Conservation (phyloP, 2,113 vertebrate species). For the Dermatemys mawii region DNA sequence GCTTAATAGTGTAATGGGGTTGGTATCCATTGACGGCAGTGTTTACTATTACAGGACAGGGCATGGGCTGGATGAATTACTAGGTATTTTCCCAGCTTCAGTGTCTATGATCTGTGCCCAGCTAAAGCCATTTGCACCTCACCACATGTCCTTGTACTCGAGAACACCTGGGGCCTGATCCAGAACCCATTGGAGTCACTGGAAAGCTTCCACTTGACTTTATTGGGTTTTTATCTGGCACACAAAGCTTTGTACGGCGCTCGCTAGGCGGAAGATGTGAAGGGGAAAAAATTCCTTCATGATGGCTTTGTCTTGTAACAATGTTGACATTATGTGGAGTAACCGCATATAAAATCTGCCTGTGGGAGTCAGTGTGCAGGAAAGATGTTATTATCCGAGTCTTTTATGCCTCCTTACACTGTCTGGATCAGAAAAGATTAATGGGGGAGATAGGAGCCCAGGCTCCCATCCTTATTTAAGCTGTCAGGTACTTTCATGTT, state of each 20-base stretch:
- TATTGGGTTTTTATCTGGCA: rapidly evolving
- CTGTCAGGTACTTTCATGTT: conserved; percentile 62
- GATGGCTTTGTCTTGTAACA: conserved; percentile 68
- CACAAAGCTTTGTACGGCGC: rapidly evolving
- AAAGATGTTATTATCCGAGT: conserved; percentile 54
- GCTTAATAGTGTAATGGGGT: not conserved
- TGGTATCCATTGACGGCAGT: not conserved
- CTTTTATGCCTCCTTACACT: conserved; percentile 67
- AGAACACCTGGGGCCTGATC: not conserved
- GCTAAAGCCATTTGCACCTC: not conserved
- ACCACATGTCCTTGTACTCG: rapidly evolving
- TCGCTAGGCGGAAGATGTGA: not conserved
- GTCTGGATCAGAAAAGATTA: conserved; percentile 70
- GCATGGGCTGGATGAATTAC: not conserved
- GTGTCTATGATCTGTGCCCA: not conserved
- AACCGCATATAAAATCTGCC: conserved; percentile 70
- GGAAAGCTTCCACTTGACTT: not conserved
- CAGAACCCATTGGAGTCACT: not conserved
- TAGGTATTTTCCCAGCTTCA: not conserved
- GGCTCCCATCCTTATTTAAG: conserved; percentile 68
- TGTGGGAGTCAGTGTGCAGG: conserved; percentile 60
- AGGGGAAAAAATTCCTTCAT: conserved; percentile 9
- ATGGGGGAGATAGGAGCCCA: conserved; percentile 52
- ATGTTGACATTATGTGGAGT: conserved; percentile 71
- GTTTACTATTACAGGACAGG: not conserved